Base-by-base conservation (phyloP, 2,797 vertebrate genomes). In the Crenichthys baileyi region DNA sequence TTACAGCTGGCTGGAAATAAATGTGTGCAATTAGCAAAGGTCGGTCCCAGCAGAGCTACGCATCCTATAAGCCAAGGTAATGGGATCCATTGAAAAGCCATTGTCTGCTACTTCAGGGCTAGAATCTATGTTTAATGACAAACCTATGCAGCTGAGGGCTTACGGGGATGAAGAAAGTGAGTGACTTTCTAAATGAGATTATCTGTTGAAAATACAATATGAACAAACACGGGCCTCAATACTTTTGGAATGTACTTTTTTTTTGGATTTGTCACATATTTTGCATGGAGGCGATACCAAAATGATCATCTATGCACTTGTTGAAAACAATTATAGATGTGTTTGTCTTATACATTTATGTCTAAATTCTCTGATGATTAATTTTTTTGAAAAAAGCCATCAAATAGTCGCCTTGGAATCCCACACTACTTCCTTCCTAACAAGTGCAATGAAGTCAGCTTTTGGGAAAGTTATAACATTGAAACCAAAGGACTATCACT, bases 11-110 rank as follows among this genome's bases (percentile, higher is more conserved):
- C 81, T 92, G 85, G 85, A 89, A 93, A 93, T 89, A 72, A 94
- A 93, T 89, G 92, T 83, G 80, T 80, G 93, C 92, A 93, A 95
- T 94, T 93, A 94, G 91, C 87, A 87, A 78, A 77, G 85, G 89
- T 89, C 78, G 74, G 88, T 92, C 91, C 92, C 93, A 86, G 89
- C 65, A 91, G 92, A 91, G 90, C 85, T 82, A 79, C 75, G 75
- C 78, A 83, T 87, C 90, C 92, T 93, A 91, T 93, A 91, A 84
- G 82, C 50, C n/a, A 75, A 87, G 88, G 90, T 93, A 91, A 94
- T 91, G 85, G 92, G 86, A 93, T 93, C 90, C 90, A 94, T 92
- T 84, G 91, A 91, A 94, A 93, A 94, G 86, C 86, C 89, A 90
- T 94, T 90, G 90, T 92, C 87, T 92, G 85, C 88, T 84, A 71